Evolutionary conservation across 2,888 invertebrate species (phyloP).

Genomic region (Meghimatium bilineatum): DNA sequence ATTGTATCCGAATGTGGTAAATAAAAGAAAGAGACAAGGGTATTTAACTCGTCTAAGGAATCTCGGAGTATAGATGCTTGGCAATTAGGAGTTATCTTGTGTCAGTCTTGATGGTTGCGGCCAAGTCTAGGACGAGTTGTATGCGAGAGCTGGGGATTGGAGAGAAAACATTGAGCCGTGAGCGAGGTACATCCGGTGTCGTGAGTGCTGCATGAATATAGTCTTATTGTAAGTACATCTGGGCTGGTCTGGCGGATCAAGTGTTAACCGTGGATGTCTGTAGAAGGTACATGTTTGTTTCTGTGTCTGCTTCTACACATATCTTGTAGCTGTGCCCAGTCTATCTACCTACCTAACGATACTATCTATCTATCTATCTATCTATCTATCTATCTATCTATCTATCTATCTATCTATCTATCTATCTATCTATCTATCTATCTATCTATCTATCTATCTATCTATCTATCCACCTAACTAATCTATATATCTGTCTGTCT

Average conservation of each 20-base stretch:
- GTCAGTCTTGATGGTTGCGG: background rate
- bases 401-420: background rate
- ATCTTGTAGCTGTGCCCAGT: no score
- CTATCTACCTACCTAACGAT: background rate
- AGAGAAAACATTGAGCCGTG: background rate
- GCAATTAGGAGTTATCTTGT: background rate
- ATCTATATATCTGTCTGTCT: background rate
- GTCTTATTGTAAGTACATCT: background rate
- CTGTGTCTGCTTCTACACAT: background rate
- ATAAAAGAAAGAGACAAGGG: background rate
- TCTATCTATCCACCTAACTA: background rate
- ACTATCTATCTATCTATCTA: background rate
- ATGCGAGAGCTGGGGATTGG: background rate
- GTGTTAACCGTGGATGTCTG: background rate
- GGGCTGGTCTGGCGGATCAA: background rate
- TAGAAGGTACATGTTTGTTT: background rate
- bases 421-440: background rate
- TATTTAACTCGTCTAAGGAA: background rate
- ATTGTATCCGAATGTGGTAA: background rate
- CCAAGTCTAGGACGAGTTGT: no score
- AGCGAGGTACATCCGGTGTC: background rate
- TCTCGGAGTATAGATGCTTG: background rate
- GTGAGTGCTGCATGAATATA: background rate
- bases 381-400: background rate
- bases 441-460: background rate